Conservation (phyloP, 1,140 invertebrate species). For the Chionoecetes opilio region DNA sequence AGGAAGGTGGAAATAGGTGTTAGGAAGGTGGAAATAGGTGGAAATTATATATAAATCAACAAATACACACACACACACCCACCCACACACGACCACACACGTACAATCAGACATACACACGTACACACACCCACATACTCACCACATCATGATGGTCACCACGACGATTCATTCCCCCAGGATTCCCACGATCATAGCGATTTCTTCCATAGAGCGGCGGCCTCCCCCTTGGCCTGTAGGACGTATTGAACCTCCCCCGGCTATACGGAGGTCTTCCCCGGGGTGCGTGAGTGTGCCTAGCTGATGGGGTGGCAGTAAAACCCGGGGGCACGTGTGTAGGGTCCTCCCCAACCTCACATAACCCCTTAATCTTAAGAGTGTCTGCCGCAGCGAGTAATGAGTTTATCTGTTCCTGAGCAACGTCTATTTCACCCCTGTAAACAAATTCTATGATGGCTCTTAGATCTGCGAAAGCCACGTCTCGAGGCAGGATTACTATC, state of each 20-base stretch:
- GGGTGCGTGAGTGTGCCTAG: conserved; percentile 45
- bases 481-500: conserved; percentile 88
- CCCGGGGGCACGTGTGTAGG: conserved; percentile 80
- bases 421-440: conserved; percentile 89
- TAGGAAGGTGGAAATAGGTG: not conserved
- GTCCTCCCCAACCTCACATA: conserved; percentile 81
- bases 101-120: not conserved
- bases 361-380: conserved; percentile 81
- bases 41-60: too few species aligned
- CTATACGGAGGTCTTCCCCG: conserved; percentile 73
- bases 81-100: not conserved
- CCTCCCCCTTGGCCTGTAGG: conserved; percentile 76
- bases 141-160: conserved; percentile 39
- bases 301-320: conserved; percentile 81
- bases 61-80: not conserved
- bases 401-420: conserved; percentile 87
- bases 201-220: conserved; percentile 79
- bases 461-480: conserved; percentile 88
- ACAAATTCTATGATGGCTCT: conserved; percentile 89
- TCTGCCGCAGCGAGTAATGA: conserved; percentile 85
- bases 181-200: conserved; percentile 69
- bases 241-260: conserved; percentile 75
- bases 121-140: not conserved
- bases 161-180: not conserved
- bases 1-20: too few species aligned